A percentile compares a stretch with the other conserved stretches of the same genome.
Evolutionary conservation across 2,888 invertebrate species (phyloP).

Genomic region (Melinaea marsaeus): DNA sequence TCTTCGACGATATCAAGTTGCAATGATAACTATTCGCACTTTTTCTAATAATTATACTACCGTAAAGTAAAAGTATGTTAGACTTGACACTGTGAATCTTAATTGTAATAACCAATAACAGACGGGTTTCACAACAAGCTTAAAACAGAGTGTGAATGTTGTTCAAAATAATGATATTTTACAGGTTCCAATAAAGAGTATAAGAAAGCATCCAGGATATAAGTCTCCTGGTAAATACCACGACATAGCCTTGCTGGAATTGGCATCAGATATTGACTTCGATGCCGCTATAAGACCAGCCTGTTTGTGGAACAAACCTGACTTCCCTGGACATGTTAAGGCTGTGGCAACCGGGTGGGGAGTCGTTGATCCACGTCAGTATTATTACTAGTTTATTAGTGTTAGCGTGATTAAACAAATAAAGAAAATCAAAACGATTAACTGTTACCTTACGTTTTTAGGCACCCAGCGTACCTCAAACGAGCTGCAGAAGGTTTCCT

Average conservation of each 20-base stretch:
- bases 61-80: no score
- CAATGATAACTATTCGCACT: no score
- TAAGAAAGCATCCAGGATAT: constrained; percentile 77
- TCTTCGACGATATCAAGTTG: no score
- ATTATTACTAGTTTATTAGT: neutral
- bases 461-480: constrained; percentile 40
- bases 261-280: constrained; percentile 68
- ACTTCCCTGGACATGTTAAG: constrained; percentile 49
- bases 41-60: no score
- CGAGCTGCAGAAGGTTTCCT: constrained; percentile 62
- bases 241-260: constrained; percentile 81
- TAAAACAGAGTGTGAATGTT: neutral
- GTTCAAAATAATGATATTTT: constrained; percentile 2
- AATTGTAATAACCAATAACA: no score
- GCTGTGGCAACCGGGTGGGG: constrained; percentile 84
- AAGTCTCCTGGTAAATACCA: constrained; percentile 75
- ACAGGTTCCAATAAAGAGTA: constrained; percentile 61
- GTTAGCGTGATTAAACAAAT: no score
- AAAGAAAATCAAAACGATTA: no score
- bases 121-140: no score
- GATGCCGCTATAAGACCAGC: constrained; percentile 78
- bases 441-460: constrained; percentile 6
- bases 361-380: constrained; percentile 43
- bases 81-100: no score
- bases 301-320: constrained; percentile 73